Conservation (phyloP, 1,140 invertebrate species). For the Fopius arisanus region DNA sequence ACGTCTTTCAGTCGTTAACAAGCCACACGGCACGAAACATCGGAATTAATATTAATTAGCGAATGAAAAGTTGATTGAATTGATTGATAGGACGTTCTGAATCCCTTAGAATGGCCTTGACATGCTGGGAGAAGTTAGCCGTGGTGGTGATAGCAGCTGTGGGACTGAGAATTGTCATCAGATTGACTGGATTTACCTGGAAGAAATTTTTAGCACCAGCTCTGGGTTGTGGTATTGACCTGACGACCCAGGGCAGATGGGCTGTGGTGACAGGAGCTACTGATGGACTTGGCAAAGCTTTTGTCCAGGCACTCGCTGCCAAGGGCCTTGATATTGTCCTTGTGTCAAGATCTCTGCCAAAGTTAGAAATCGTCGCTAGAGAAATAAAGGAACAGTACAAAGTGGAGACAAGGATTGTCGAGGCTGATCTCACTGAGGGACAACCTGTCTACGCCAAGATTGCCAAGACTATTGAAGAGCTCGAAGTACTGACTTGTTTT, state of each 20-base stretch:
- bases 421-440: slow-evolving; percentile 82
- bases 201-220: slow-evolving; percentile 56
- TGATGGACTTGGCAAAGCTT: slow-evolving; percentile 93
- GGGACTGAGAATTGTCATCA: slow-evolving; percentile 48
- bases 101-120: slow-evolving; percentile 51
- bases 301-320: slow-evolving; percentile 80
- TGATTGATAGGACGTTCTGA: not conserved
- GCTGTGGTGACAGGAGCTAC: slow-evolving; percentile 89
- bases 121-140: slow-evolving; percentile 58
- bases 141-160: slow-evolving; percentile 51
- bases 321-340: slow-evolving; percentile 87
- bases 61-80: not conserved
- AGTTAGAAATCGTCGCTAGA: slow-evolving; percentile 80
- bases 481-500: slow-evolving; percentile 72
- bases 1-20: not conserved
- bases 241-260: slow-evolving; percentile 56
- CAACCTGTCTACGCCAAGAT: slow-evolving; percentile 81
- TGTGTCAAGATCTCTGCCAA: slow-evolving; percentile 84
- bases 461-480: slow-evolving; percentile 73
- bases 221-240: slow-evolving; percentile 52
- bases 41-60: not conserved
- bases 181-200: slow-evolving; percentile 48
- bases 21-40: not conserved
- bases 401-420: slow-evolving; percentile 83
- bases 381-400: slow-evolving; percentile 82